These are phyloP conservation scores for Myanophis thanlyinensis DNA, from an alignment of 2,113 vertebrate species.

Conservation along the genomic window DNA sequence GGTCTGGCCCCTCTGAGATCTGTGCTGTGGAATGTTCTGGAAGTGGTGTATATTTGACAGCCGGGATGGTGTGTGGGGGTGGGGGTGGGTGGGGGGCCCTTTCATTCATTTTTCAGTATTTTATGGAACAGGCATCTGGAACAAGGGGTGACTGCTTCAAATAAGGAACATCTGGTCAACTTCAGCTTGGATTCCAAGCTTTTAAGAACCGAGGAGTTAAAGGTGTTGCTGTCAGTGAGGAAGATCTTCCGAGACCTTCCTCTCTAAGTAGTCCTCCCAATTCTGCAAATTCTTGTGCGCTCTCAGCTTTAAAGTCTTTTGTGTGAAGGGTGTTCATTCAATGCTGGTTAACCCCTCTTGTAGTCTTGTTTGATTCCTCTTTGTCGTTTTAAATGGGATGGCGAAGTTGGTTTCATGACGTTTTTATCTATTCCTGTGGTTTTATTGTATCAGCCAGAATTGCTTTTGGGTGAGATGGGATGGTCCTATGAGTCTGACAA, in stretches of 20 bases:
- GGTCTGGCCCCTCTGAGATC: not conserved
- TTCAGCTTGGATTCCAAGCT: not conserved
- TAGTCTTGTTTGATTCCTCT: not conserved
- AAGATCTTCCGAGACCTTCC: slow-evolving; percentile 30
- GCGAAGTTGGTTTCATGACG: not conserved
- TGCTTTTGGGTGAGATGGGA: not conserved
- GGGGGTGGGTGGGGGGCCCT: not conserved
- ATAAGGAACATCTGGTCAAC: slow-evolving; percentile 11
- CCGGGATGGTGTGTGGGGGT: not conserved
- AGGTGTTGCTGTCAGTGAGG: slow-evolving; percentile 33
- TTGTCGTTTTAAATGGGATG: not conserved
- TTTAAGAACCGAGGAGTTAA: not conserved
- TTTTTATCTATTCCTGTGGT: not conserved
- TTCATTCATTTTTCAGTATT: not conserved
- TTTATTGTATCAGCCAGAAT: not conserved
- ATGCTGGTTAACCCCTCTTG: not conserved
- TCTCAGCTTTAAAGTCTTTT: not conserved
- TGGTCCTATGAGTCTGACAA: not conserved
- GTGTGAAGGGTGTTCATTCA: not conserved
- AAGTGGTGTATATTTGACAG: not conserved
- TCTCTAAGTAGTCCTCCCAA: slow-evolving; percentile 49
- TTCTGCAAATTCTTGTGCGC: slow-evolving; percentile 17
- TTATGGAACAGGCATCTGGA: slow-evolving; percentile 8
- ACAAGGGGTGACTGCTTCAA: not conserved
- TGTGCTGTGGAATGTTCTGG: slow-evolving; percentile 8